These are phyloP conservation scores for Phasia obesa DNA, from an alignment of 2,888 invertebrate genomes.

Conservation along the genomic window DNA sequence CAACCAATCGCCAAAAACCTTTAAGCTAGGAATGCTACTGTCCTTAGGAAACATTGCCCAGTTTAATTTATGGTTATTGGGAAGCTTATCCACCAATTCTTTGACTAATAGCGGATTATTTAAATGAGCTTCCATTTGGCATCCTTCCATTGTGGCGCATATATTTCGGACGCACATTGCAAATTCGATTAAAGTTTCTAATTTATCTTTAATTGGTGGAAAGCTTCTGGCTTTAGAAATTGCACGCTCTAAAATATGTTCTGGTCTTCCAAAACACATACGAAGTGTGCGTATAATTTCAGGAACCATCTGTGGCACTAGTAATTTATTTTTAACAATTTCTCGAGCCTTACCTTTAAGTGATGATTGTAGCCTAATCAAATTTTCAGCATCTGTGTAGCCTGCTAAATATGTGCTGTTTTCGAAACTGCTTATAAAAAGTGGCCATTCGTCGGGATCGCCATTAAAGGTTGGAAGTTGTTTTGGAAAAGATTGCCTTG, in stretches of 20 bases:
- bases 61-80: constrained; percentile 39
- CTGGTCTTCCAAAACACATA: constrained; percentile 50
- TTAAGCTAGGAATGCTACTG: constrained; percentile 27
- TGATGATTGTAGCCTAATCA: constrained; percentile 17
- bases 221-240: constrained; percentile 34
- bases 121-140: constrained; percentile 39
- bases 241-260: constrained; percentile 26
- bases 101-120: constrained; percentile 46
- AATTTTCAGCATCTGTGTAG: constrained; percentile 31
- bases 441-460: constrained; percentile 7
- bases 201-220: constrained; percentile 38
- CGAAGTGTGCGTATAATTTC: constrained; percentile 42
- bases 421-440: constrained; percentile 20
- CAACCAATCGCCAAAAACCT: constrained; percentile 40
- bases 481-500: constrained; percentile 9
- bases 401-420: too few relatives aligned
- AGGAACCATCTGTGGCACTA: constrained; percentile 35
- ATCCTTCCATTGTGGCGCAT: constrained; percentile 42
- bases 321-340: constrained; percentile 12
- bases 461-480: constrained; percentile 8
- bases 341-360: constrained; percentile 50
- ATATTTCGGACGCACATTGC: constrained; percentile 32
- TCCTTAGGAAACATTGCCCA: constrained; percentile 45
- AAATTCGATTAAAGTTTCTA: constrained; percentile 35
- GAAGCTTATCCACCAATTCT: constrained; percentile 45